A percentile compares a stretch with the other conserved stretches of the same genome.
Evolutionary conservation across 2,113 vertebrate species (phyloP).

Genomic region (Pseudopipra pipra): DNA sequence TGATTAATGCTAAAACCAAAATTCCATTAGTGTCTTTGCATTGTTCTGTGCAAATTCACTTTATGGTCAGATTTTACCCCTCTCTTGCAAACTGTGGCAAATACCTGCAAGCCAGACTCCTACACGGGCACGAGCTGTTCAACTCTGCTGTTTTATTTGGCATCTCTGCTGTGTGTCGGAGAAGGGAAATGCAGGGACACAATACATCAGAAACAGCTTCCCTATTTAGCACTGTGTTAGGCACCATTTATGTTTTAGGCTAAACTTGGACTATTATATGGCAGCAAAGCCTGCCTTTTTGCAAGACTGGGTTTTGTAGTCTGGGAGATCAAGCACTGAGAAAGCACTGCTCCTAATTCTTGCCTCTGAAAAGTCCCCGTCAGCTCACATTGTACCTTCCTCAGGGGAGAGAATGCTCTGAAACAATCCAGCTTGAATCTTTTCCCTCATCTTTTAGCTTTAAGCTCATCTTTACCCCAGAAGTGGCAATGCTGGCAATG

Average conservation of each 20-base stretch:
- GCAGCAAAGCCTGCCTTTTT: not conserved
- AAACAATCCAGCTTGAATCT: not conserved
- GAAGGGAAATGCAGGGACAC: not conserved
- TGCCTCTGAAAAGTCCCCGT: not conserved
- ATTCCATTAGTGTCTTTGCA: not conserved
- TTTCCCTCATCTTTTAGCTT: not conserved
- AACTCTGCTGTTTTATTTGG: not conserved
- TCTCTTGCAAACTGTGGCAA: not conserved
- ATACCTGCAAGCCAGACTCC: not conserved
- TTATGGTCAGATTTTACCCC: not conserved
- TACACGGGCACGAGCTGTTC: accelerated
- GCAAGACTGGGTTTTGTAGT: not conserved
- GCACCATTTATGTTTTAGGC: not conserved
- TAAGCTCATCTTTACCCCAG: not conserved
- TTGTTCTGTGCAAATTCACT: not conserved
- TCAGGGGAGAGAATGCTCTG: not conserved
- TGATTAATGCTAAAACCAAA: not conserved
- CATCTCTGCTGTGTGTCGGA: not conserved
- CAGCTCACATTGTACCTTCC: not conserved
- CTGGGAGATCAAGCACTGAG: not conserved
- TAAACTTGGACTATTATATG: not conserved
- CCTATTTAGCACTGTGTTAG: not conserved
- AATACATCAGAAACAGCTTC: not conserved
- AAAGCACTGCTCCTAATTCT: not conserved
- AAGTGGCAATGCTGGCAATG: not conserved